Base-by-base conservation (phyloP, 2,888 invertebrate genomes). In the Caenorhabditis sp. region DNA sequence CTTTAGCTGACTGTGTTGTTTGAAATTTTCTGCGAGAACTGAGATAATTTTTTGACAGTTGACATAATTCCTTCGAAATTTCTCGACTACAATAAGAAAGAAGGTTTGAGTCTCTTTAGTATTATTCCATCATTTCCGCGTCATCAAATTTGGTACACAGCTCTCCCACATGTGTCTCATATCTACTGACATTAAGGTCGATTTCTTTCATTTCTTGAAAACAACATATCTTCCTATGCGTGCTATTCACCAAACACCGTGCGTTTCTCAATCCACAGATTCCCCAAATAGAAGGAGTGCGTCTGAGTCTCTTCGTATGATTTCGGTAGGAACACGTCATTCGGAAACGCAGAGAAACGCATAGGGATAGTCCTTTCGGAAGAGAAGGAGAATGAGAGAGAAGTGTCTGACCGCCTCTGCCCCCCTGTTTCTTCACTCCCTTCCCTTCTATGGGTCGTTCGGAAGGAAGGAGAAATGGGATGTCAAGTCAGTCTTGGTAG, bases 321-420 rank as follows among this genome's bases (percentile, higher is more conserved):
- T 19, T 28, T 24, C 16, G 68, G 56, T 7, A 28, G 24, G 56
- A 66, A 76, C 76, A 76, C 76, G 76, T 76, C 76, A 76, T 68
- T 38, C 49, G 6, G 64, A 66, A 68, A 68, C 76, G 51, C 59
- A 76, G 76, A 75, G 49, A 41, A 24, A 51, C 28, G 19, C 16
- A 69, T n/a, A 22, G 66, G 12, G 12, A 38, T 38, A 5, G 38
- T 38, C 31, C 26, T 38, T 51, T 66, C 31, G 12, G 31, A 28
- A 22, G 64, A 66, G 51, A 35, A 35, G 7, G 31, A 19, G 28
- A 51, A 14, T 19, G 44, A 63, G n/a, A 47, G 6, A 47, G 35
- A 51, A 51, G 19, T 16, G 8, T 35, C 49, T 14, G 16, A 6
- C n/a, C 28, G 24, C 10, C 31, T 24, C 19, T 49, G 24, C 28